phyloP scores from a whole-genome alignment of 2,888 invertebrate species.

The Hecatera dysodea region DNA sequence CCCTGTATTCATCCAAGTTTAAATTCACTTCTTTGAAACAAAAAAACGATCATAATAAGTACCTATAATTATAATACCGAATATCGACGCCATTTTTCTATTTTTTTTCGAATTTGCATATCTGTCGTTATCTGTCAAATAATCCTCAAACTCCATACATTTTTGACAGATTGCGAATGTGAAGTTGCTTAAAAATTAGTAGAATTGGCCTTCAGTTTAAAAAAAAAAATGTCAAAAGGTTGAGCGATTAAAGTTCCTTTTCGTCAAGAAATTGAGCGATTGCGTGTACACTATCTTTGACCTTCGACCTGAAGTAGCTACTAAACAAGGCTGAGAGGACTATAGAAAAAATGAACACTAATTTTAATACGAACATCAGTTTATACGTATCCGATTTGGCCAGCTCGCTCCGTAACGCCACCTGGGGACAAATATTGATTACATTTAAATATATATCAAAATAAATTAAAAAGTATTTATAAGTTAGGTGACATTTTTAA shows the following conservation, averaged over 20 bases:
- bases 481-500: not conserved
- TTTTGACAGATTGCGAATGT: too few relatives aligned
- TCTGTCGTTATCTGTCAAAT: too few relatives aligned
- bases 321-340: conserved; percentile 19
- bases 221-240: too few relatives aligned
- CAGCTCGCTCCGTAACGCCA: conserved; percentile 51
- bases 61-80: not conserved
- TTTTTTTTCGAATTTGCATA: too few relatives aligned
- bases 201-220: too few relatives aligned
- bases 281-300: conserved; percentile 18
- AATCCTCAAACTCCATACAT: too few relatives aligned
- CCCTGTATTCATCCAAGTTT: too few relatives aligned
- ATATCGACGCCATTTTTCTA: too few relatives aligned
- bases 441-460: conserved; percentile 9
- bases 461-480: not conserved
- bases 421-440: conserved; percentile 64
- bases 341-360: conserved; percentile 40
- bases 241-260: conserved; percentile 31
- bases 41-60: too few relatives aligned
- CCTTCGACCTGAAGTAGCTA: conserved; percentile 1
- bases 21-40: too few relatives aligned
- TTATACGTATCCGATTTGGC: conserved; percentile 58
- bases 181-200: too few relatives aligned
- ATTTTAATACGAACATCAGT: conserved; percentile 71
- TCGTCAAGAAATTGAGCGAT: not conserved